Conservation (phyloP, 2,797 vertebrate genomes). For the Rhabdomys pumilio region DNA sequence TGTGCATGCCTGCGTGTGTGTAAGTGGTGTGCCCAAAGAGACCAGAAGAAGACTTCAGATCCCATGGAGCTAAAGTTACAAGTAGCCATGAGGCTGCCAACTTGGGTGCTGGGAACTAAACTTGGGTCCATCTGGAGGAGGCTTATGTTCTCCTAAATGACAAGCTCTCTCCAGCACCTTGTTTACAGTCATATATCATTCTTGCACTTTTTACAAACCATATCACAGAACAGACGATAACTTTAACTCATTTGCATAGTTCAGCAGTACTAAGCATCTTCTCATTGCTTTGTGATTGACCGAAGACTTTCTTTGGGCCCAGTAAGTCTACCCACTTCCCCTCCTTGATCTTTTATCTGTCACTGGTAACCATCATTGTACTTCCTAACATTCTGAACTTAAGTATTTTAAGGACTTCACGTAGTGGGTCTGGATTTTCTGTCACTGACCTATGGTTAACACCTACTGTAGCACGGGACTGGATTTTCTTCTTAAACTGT, state of each 20-base stretch:
- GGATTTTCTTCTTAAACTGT: slow-evolving; percentile 15
- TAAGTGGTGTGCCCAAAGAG: neutral
- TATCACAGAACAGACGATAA: neutral
- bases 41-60: neutral
- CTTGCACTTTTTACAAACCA: neutral
- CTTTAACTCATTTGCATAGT: neutral
- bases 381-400: neutral
- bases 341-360: too few species aligned
- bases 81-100: neutral
- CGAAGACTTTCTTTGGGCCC: neutral
- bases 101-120: neutral
- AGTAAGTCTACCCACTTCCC: neutral
- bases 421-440: neutral
- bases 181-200: neutral
- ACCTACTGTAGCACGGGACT: neutral
- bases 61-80: neutral
- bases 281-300: neutral
- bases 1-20: neutral
- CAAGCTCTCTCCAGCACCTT: neutral
- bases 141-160: neutral
- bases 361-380: neutral
- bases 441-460: neutral
- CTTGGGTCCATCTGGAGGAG: neutral
- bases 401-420: neutral
- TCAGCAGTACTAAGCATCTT: neutral